Conservation (phyloP, 2,888 invertebrate genomes). For the Drosophila anomelani region DNA sequence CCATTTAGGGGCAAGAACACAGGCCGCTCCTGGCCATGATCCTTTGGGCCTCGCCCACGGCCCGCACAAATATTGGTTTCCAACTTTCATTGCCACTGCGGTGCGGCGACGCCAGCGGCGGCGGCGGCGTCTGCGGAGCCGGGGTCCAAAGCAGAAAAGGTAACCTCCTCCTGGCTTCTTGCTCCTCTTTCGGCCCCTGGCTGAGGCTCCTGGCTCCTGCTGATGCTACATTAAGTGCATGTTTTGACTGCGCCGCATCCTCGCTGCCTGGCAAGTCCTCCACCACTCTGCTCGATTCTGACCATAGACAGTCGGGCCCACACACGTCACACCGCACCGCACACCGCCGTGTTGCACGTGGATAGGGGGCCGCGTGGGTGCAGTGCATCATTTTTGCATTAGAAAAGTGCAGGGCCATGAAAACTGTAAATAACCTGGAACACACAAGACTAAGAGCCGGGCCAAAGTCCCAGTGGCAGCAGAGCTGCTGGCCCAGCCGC, state of each 20-base stretch:
- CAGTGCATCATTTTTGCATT: constrained; percentile 79
- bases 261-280: constrained; percentile 24
- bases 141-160: constrained; percentile 47
- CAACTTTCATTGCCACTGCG: constrained; percentile 75
- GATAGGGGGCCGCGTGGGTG: constrained; percentile 50
- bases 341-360: constrained; percentile 10
- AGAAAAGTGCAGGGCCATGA: constrained; percentile 72
- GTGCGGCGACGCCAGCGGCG: constrained; percentile 36
- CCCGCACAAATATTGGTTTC: constrained; percentile 71
- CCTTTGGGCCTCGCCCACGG: constrained; percentile 29
- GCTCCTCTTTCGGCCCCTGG: constrained; percentile 6
- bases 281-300: constrained; percentile 38
- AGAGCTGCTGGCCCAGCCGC: constrained; percentile 61
- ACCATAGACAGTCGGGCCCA: constrained; percentile 61
- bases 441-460: constrained; percentile 38
- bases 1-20: constrained; percentile 25
- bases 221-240: constrained; percentile 61
- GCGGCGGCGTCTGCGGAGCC: constrained; percentile 36
- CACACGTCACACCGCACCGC: constrained; percentile 36
- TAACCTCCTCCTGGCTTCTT: background rate
- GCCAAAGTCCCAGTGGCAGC: constrained; percentile 53
- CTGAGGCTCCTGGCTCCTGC: constrained; percentile 27
- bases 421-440: constrained; percentile 69
- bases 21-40: constrained; percentile 31
- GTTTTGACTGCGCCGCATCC: constrained; percentile 53